Evolutionary conservation across 30 jellyfish, hydroid and myxozoan species (phyloP), one percentile per base, ranked within the genome.

Genomic region (Aurelia aurita complex sp. Pacific): DNA sequence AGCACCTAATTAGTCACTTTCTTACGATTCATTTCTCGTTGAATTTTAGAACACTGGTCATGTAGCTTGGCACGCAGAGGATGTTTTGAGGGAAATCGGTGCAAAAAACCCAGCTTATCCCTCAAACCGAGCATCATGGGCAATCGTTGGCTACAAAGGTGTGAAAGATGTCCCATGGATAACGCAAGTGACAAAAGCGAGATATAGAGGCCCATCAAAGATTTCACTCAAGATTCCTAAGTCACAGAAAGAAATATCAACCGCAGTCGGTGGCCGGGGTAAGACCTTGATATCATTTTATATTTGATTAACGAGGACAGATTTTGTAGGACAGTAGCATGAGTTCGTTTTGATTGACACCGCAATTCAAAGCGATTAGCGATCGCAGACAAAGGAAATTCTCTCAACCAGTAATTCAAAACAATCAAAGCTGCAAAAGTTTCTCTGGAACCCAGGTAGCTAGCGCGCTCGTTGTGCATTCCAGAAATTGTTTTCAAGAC

Each of bases 91-190:
- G 35, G 53, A n/a, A 15, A 74, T 90, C 32, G 97, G 97, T 23
- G 97, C 98, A 4, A 74, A 29, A 6, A 35, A 75, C 18, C 94
- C 98, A 29, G 76, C 35, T 33, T 64, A 76, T 29, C 98, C 98
- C 5, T 34, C 33, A 1, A 11, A 36, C 36, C 68, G 72, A 63
- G 98, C 94, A 42, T 91, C 98, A 11, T 85, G 95, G 96, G 98
- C 98, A 19, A 61, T 91, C 14, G 61, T 86, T 61, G 98, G 96
- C 34, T 91, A 91, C 88, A 85, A 80, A 74, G 96, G 96, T 2
- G 55, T 55, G 2, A 61, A 68, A 34, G 51, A 68, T 16, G 85
- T 91, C 69, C 80, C 73, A 34, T 91, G 98, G 98, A 85, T 86
- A 73, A 63, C 60, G 19, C 96, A 85, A 67, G 83, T 14, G 53